These are phyloP conservation scores for Tillus elongatus DNA, from an alignment of 2,888 invertebrate species.

Conservation along the genomic window DNA sequence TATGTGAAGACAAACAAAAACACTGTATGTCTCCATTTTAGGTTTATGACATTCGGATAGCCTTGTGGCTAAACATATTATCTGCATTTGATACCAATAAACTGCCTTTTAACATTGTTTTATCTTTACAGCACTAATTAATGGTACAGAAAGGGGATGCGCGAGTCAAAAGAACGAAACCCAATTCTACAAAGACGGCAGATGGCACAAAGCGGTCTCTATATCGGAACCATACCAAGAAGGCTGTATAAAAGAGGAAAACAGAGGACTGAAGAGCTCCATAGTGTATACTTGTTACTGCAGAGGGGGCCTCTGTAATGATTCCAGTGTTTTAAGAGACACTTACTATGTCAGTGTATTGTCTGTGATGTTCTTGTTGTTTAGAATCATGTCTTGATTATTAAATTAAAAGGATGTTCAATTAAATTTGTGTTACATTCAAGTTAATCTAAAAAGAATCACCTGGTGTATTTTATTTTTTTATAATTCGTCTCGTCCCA, in stretches of 20 bases:
- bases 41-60: no score
- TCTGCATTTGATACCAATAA: no score
- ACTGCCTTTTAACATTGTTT: no score
- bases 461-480: no score
- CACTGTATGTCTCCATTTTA: no score
- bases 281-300: constrained; percentile 69
- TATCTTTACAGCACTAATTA: constrained; percentile 54
- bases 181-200: constrained; percentile 51
- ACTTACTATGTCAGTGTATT: background rate
- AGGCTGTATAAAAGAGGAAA: constrained; percentile 52
- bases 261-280: constrained; percentile 53
- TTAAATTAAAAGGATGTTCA: no score
- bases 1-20: no score
- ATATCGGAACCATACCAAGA: constrained; percentile 63
- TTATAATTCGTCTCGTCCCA: no score
- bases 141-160: constrained; percentile 59
- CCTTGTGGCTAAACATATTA: no score
- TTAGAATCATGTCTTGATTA: background rate
- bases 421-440: no score
- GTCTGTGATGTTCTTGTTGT: background rate
- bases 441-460: no score
- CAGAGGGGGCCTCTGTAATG: constrained; percentile 62
- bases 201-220: constrained; percentile 56
- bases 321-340: constrained; percentile 10
- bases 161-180: constrained; percentile 62